phyloP scores from a whole-genome alignment of 2,888 invertebrate genomes.

The Tanaodytes sp. region DNA sequence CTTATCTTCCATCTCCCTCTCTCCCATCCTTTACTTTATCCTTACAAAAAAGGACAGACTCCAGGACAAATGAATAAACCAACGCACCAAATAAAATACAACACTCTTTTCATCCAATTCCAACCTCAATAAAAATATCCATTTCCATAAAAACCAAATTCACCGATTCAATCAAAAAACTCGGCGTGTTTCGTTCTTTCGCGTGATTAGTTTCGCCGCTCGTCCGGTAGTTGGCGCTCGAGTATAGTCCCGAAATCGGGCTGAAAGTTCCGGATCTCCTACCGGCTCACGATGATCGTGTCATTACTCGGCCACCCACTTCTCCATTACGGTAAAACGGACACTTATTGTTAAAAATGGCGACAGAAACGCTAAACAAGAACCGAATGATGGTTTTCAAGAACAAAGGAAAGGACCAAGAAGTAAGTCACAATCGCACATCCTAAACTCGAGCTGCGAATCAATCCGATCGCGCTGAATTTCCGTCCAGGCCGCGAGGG shows the following conservation, averaged over 20 bases:
- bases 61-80: too few relatives aligned
- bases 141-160: too few relatives aligned
- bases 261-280: constrained; percentile 51
- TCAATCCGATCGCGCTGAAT: neutral
- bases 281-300: constrained; percentile 66
- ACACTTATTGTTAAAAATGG: constrained; percentile 79
- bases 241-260: constrained; percentile 21
- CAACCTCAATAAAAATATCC: too few relatives aligned
- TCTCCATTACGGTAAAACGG: constrained; percentile 58
- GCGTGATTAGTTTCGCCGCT: neutral
- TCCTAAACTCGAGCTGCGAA: too few relatives aligned
- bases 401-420: constrained; percentile 99
- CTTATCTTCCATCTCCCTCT: too few relatives aligned
- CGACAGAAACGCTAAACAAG: constrained; percentile 83
- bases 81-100: too few relatives aligned
- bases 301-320: too few relatives aligned
- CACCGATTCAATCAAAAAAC: too few relatives aligned
- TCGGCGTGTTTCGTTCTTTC: neutral
- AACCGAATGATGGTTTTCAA: constrained; percentile 95
- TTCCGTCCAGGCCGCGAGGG: constrained; percentile 5
- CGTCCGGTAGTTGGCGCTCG: constrained; percentile 23
- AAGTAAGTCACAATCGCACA: constrained; percentile 93
- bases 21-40: too few relatives aligned
- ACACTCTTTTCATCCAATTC: too few relatives aligned
- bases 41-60: too few relatives aligned